These are phyloP conservation scores for Intellagama lesueurii DNA, from an alignment of 2,797 vertebrate species.

Conservation along the genomic window DNA sequence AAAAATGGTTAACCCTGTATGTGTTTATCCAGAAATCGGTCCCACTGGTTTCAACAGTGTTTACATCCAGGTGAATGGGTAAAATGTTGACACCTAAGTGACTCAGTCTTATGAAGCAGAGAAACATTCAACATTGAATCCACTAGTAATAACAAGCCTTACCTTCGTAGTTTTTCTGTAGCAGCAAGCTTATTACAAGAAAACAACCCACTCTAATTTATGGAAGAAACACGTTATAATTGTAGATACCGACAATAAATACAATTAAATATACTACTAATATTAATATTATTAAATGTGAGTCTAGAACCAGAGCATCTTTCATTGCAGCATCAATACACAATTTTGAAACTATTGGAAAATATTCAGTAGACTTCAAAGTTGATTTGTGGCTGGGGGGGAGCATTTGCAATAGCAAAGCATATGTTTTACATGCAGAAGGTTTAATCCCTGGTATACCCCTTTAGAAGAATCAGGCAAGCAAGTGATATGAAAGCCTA, in stretches of 20 bases:
- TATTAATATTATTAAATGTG: not conserved
- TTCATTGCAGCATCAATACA: not conserved
- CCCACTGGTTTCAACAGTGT: not conserved
- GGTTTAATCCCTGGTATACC: not conserved
- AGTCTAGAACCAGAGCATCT: not conserved
- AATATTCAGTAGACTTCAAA: too few relatives aligned
- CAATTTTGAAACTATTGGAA: too few relatives aligned
- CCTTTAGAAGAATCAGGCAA: not conserved
- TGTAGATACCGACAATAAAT: constrained; percentile 2
- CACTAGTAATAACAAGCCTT: not conserved
- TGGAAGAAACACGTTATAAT: constrained; percentile 1
- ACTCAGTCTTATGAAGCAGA: constrained; percentile 34
- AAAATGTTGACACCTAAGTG: not conserved
- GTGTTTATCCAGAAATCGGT: not conserved
- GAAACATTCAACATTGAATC: not conserved
- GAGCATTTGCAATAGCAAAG: not conserved
- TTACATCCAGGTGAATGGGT: not conserved
- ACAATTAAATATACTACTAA: not conserved
- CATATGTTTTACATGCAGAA: not conserved
- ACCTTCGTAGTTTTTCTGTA: not conserved
- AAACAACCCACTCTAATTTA: constrained; percentile 4
- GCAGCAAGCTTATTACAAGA: not conserved
- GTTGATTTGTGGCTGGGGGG: too few relatives aligned
- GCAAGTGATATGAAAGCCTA: not conserved
- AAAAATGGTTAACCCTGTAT: not conserved